Base-by-base conservation (phyloP, 2,888 invertebrate genomes). In the Proisotoma minuta region DNA sequence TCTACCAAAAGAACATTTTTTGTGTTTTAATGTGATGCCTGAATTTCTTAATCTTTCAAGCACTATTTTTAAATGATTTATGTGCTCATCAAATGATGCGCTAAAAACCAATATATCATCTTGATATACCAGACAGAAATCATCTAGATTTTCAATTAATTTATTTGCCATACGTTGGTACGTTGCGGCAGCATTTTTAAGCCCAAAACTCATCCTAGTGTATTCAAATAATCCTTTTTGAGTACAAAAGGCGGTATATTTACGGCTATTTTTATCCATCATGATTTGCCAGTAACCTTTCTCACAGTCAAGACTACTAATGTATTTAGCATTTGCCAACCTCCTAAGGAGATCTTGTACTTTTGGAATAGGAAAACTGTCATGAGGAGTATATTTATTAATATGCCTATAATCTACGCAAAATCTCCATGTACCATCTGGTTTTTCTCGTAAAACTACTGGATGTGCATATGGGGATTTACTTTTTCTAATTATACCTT, bases 101-200 rank as follows among this genome's bases (percentile, higher is more conserved):
- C 68, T 74, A 24, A 71, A 68, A 2, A 76, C 57, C 1, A 75
- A 40, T 24, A 75, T 63, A 53, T 76, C 57, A 22, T 62, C 62
- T 20, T 50, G 50, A 29, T 62, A 62, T 1, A 60, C 61, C 10
- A 64, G 50, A 4, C 18, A 20, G 23, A 26, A 62, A 10, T 20
- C 53, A 1, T 58, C 58, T 34, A 58, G 2, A 18, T 50, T 50
- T 27, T 23, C 23, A 1, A 58, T 20, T 5, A 62, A 15, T 12
- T 53, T 40, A 26, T 62, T 48, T 50, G 61, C 43, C 12, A 59
- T 1, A 5, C 57, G 23, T 49, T 59, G 54, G 20, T 47, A 57
- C n/a, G 59, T 59, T 1, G 52, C 48, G 1, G 60, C 54, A 10
- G 51, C 51, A 22, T 54, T 59, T 12, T 28, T 48, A 1, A 62